Conservation (phyloP, 2,797 vertebrate genomes). For the Diceros bicornis region DNA sequence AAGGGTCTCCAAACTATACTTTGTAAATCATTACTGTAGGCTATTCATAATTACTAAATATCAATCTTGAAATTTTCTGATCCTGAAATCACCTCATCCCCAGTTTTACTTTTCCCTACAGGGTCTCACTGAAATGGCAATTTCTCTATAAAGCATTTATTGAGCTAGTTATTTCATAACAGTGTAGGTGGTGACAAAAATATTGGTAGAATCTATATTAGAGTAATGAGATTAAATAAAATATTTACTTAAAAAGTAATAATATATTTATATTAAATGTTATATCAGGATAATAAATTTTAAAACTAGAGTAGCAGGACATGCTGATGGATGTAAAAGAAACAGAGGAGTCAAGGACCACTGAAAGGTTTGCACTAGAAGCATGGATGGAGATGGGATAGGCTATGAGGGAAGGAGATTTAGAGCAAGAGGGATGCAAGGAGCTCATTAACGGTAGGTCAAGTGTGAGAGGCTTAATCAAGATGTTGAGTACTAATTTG, state of each 20-base stretch:
- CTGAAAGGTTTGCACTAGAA: neutral
- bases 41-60: slow-evolving; percentile 2
- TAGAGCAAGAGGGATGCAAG: neutral
- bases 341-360: neutral
- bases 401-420: neutral
- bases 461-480: neutral
- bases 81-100: neutral
- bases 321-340: neutral
- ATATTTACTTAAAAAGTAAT: neutral
- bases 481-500: neutral
- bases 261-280: neutral
- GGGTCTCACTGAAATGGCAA: neutral
- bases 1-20: neutral
- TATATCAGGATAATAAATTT: neutral
- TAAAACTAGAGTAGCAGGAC: neutral
- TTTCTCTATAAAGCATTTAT: neutral
- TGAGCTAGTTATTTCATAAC: neutral
- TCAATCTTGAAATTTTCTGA: neutral
- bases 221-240: neutral
- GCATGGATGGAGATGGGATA: neutral
- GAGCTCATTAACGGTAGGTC: neutral
- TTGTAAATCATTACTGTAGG: neutral
- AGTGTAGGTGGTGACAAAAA: neutral
- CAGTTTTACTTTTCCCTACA: neutral
- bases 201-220: neutral